Base-by-base conservation (phyloP, 2,888 invertebrate species). In the Drosophila rubida region DNA sequence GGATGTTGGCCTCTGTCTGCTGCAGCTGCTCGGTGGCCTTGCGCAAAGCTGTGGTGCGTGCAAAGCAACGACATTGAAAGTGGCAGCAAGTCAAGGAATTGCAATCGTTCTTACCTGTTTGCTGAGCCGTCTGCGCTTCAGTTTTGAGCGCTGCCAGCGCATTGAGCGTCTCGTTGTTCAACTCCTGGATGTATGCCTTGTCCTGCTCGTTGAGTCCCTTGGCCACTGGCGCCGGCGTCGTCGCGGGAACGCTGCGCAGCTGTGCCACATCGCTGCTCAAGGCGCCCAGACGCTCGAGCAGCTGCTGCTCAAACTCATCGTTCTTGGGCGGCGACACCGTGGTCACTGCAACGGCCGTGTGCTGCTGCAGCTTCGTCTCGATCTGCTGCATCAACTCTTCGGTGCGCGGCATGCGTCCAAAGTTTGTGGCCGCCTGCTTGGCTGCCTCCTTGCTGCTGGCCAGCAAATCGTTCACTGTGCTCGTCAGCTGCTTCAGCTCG, bases 141-240 rank as follows among this genome's bases (percentile, higher is more conserved):
- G 93, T 92, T 67, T 93, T 93, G 3, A 94, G 90, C 45, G 93
- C 93, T 58, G 93, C 93, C 41, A 96, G 75, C 0, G 94, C 92
- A 45, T 92, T 93, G 42, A 94, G 90, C 0, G 95, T 95, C 53
- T 94, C 92, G 89, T 96, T 96, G 68, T 94, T 93, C 30, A 94
- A 88, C 9, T 92, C 91, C 60, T 93, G 93, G 1, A 95, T 90
- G 92, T 93, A 89, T 90, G 93, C 53, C 90, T 92, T 48, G 92
- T 91, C 77, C 90, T 84, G 50, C 88, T 90, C 71, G 90, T 92
- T 69, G 90, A 94, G 85, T 3, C 79, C 88, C n/a, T 74, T 62
- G 0, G 71, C 32, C 5, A 42, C 23, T 2, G 66, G 13, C 6
- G 75, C 54, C 0, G 59, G 55, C 9, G 61, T 54, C 16, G 58